Conservation (phyloP, 2,797 vertebrate species). For the Enteromius unitaeniatus region DNA sequence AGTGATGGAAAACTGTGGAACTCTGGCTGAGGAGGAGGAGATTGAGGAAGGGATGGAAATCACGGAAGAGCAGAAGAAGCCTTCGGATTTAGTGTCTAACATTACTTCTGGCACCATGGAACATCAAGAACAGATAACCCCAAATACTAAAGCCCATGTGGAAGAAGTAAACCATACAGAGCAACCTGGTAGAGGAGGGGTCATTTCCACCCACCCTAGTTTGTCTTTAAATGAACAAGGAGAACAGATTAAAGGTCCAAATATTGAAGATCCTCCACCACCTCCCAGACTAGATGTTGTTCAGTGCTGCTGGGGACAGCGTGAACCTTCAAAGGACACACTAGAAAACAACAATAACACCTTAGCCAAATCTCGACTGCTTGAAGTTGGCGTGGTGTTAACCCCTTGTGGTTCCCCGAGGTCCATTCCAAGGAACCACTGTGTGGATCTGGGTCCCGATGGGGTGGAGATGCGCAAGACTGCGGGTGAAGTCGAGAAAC, state of each 20-base stretch:
- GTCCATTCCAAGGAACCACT: conserved; percentile 46
- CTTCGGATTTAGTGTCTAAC: neutral
- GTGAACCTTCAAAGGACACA: conserved; percentile 57
- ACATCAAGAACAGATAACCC: conserved; percentile 44
- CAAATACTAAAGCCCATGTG: neutral
- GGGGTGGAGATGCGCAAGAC: conserved; percentile 61
- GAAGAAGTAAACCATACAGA: conserved; percentile 24
- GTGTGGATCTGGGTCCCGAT: conserved; percentile 61
- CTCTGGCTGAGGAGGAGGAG: conserved; percentile 41
- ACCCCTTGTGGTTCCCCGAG: conserved; percentile 47
- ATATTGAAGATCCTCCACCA: conserved; percentile 33
- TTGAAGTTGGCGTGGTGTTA: neutral
- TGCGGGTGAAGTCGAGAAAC: conserved; percentile 33
- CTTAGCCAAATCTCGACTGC: conserved; percentile 4
- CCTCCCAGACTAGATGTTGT: conserved; percentile 58
- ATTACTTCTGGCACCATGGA: neutral
- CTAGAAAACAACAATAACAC: conserved; percentile 72
- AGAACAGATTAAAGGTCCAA: conserved; percentile 45
- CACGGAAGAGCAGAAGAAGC: conserved; percentile 24
- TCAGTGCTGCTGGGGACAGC: conserved; percentile 70
- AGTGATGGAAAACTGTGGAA: conserved; percentile 29
- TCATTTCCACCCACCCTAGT: neutral
- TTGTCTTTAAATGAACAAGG: conserved; percentile 48
- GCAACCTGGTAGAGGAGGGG: conserved; percentile 34
- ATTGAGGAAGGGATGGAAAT: conserved; percentile 41